Percentiles rank a stretch among this genome's conserved stretches.
Evolutionary conservation across 2,113 vertebrate genomes (phyloP).

Genomic region (Hypomesus transpacificus): DNA sequence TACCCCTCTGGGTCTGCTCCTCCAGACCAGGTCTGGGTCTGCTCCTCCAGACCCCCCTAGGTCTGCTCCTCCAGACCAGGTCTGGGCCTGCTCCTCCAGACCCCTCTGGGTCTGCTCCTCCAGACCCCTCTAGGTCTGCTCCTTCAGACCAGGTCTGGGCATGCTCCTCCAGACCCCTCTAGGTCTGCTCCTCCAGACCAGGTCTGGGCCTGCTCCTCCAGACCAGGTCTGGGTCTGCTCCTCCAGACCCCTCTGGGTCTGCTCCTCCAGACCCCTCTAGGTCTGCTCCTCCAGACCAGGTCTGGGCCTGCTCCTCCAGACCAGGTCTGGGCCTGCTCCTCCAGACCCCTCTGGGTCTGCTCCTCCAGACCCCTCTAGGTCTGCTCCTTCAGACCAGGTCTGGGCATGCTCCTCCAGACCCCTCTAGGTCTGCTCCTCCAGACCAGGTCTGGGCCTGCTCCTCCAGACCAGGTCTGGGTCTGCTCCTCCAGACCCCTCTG

Average conservation of each 20-base stretch:
- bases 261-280: too few relatives aligned
- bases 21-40: slow-evolving; percentile 32
- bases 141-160: slow-evolving; percentile 7
- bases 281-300: slow-evolving; percentile 49
- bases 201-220: slow-evolving; percentile 36
- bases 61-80: slow-evolving; percentile 44
- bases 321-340: slow-evolving; percentile 22
- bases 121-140: not conserved
- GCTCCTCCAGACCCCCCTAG: slow-evolving; percentile 5
- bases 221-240: too few relatives aligned
- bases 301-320: too few relatives aligned
- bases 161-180: slow-evolving; percentile 29
- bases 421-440: slow-evolving; percentile 32
- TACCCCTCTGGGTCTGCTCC: slow-evolving; percentile 34
- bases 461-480: slow-evolving; percentile 29
- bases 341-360: not conserved
- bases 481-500: too few relatives aligned
- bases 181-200: slow-evolving; percentile 19
- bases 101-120: slow-evolving; percentile 21
- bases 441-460: too few relatives aligned
- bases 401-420: slow-evolving; percentile 21
- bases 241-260: slow-evolving; percentile 29
- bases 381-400: slow-evolving; percentile 27
- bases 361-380: slow-evolving; percentile 2
- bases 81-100: too few relatives aligned